Base-by-base conservation (phyloP, 2,888 invertebrate species). In the Andrena marginata region DNA sequence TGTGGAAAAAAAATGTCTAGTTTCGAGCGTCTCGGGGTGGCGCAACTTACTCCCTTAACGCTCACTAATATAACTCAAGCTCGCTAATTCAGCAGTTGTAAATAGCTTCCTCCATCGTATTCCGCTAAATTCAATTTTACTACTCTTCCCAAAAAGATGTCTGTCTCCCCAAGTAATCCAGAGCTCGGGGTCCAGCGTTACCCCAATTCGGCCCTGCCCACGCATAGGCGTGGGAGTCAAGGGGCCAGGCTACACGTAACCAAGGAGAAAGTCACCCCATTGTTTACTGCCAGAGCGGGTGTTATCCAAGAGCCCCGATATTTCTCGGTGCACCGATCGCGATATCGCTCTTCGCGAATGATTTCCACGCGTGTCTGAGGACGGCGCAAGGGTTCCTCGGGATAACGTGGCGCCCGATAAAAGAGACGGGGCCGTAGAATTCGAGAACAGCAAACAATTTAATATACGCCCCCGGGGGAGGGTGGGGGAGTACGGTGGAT, bases 381-480 rank as follows among this genome's bases (percentile, higher is more conserved):
- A 33, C 33, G 35, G 23, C 51, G 8, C 2, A 56, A 20, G 5
- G 56, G 42, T 56, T 51, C 56, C 56, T n/a, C 63, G 16, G 31
- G 56, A 33, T 26, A 29, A 33, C n/a, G n/a, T 42, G 54, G 42
- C 26, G 26, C 64, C 29, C 64, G 64, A 70, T 70, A 54, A 54
- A 70, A 76, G 42, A 62, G 62, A 56, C 56, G 26, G 23, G 51
- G 63, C 54, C 33, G 48, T 23, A 26, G 60, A 80, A 80, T 77
- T 71, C 80, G 71, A 35, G 77, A 70, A 70, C 77, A 48, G 67
- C 71, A 67, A 71, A 62, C 71, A 49, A 35, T 67, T 71, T 77
- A 64, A 71, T 71, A 71, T 71, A 63, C 42, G 49, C 48, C 63
- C n/a, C n/a, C n/a, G n/a, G n/a, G n/a, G n/a, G n/a, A n/a, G n/a